Conservation (phyloP, 2,888 invertebrate species). For the Polydrusus cervinus region DNA sequence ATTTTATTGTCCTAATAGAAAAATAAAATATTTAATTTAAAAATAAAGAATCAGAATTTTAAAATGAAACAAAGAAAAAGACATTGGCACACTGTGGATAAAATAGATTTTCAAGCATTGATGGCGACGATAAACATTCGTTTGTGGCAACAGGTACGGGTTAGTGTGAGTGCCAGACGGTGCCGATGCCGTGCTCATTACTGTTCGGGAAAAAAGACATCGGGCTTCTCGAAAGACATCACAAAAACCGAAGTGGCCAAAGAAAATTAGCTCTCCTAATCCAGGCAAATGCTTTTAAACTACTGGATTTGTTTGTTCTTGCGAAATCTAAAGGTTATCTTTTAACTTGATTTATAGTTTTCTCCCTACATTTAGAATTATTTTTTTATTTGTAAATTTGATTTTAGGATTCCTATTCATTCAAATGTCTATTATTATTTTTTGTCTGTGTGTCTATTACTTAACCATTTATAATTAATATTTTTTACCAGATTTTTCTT, state of each 20-base stretch:
- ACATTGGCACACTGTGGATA: not conserved
- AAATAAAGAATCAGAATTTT: no score
- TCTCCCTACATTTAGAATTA: not conserved
- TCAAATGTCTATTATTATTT: no score
- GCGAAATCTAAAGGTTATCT: slow-evolving; percentile 21
- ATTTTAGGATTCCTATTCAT: not conserved
- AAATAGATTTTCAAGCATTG: slow-evolving; percentile 48
- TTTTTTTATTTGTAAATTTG: not conserved
- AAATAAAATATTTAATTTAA: no score
- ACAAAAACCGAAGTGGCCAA: slow-evolving; percentile 49
- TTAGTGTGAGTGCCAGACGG: slow-evolving; percentile 51
- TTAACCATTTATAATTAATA: no score
- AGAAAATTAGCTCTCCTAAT: slow-evolving; percentile 44
- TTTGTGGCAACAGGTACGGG: slow-evolving; percentile 67
- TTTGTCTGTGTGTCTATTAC: no score
- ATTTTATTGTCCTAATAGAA: no score
- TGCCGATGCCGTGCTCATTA: slow-evolving; percentile 61
- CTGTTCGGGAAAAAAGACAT: slow-evolving; percentile 62
- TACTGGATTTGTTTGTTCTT: slow-evolving; percentile 43
- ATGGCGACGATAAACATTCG: slow-evolving; percentile 68
- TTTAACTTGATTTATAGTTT: slow-evolving; percentile 18
- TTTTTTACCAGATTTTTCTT: no score
- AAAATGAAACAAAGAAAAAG: not conserved
- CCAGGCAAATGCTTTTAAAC: slow-evolving; percentile 44
- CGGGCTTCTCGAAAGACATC: slow-evolving; percentile 54